These are phyloP conservation scores for Pseudorhombus dupliciocellatus DNA, from an alignment of 2,113 vertebrate genomes.

Conservation along the genomic window DNA sequence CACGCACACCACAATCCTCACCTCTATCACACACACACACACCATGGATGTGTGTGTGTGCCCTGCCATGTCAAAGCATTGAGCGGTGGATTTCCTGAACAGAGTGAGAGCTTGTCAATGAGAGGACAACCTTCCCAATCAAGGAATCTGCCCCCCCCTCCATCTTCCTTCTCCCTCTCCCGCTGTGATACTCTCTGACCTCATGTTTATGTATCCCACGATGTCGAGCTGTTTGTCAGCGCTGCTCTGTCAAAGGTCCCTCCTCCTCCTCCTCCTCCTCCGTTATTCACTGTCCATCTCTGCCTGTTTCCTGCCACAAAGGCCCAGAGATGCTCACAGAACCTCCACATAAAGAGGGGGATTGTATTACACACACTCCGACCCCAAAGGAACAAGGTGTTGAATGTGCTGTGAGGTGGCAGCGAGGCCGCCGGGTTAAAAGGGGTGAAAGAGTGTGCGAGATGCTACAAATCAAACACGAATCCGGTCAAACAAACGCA, in stretches of 20 bases:
- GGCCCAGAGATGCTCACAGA: constrained; percentile 37
- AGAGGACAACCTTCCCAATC: constrained; percentile 23
- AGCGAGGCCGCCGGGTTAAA: neutral
- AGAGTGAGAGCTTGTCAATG: constrained; percentile 65
- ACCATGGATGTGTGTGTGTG: constrained; percentile 23
- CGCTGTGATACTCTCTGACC: constrained; percentile 53
- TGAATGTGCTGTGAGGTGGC: constrained; percentile 4
- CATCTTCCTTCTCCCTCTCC: constrained; percentile 35
- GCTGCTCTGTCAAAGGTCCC: constrained; percentile 51
- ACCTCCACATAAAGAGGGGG: neutral
- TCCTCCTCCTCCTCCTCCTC: constrained; percentile 16
- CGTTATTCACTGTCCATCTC: constrained; percentile 13
- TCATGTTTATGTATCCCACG: constrained; percentile 73
- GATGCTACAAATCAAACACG: constrained; percentile 6
- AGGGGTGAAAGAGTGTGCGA: neutral
- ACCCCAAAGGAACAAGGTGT: neutral
- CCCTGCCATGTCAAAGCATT: constrained; percentile 27
- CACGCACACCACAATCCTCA: constrained; percentile 16
- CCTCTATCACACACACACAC: constrained; percentile 22
- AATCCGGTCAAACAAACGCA: constrained; percentile 23
- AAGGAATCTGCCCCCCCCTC: constrained; percentile 43
- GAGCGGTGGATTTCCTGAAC: constrained; percentile 63
- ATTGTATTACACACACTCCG: constrained; percentile 3
- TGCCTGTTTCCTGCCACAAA: constrained; percentile 1
- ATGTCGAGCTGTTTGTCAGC: constrained; percentile 27